A percentile compares a stretch with the other conserved stretches of the same genome.
phyloP scores from a whole-genome alignment of 2,888 invertebrate genomes.

The Rhorus exstirpatorius region DNA sequence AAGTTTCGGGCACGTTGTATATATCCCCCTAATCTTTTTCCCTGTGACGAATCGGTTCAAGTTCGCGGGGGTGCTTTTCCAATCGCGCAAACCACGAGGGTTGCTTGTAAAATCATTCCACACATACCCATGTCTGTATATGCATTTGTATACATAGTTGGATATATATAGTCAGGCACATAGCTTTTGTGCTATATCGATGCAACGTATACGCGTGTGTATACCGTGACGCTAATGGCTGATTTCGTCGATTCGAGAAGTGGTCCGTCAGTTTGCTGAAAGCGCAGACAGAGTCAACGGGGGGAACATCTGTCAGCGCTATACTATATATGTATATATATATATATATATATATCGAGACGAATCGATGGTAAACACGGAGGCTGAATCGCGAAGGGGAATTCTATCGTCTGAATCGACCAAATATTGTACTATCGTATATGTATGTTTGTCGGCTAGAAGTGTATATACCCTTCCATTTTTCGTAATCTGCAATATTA shows the following conservation, averaged over 20 bases:
- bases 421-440: constrained; percentile 26
- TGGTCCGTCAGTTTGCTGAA: constrained; percentile 47
- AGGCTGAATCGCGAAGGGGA: constrained; percentile 40
- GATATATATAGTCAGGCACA: background rate
- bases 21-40: constrained; percentile 32
- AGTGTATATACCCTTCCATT: constrained; percentile 3
- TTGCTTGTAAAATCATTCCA: constrained; percentile 20
- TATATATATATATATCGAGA: constrained; percentile 25
- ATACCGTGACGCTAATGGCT: constrained; percentile 44
- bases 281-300: constrained; percentile 25
- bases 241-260: constrained; percentile 46
- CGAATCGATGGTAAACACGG: constrained; percentile 54
- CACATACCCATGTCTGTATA: background rate
- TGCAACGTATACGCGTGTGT: background rate
- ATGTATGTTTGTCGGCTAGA: background rate
- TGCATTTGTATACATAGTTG: background rate
- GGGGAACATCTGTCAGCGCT: constrained; percentile 56
- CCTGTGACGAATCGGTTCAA: constrained; percentile 53
- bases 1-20: constrained; percentile 50
- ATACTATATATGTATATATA: no score
- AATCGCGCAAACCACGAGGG: constrained; percentile 29
- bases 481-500: constrained; percentile 19
- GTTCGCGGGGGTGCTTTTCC: constrained; percentile 55
- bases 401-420: constrained; percentile 28
- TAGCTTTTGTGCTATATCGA: constrained; percentile 11